phyloP scores from a whole-genome alignment of 1,140 invertebrate genomes.

The Colletes gigas region DNA sequence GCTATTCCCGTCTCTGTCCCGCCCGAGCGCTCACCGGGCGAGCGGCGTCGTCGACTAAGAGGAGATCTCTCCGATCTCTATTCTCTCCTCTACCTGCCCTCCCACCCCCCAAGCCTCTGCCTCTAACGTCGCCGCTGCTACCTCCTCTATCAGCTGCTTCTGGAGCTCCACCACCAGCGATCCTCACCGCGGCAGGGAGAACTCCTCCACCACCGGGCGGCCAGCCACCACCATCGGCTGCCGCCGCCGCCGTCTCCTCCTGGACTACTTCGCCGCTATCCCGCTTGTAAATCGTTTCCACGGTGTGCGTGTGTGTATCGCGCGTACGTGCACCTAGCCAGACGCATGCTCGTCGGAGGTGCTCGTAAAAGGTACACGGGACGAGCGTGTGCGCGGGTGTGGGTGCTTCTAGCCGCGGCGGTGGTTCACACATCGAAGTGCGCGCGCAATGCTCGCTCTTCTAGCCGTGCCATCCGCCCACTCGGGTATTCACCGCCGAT shows the following conservation, averaged over 20 bases:
- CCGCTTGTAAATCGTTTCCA: conserved; percentile 55
- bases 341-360: conserved; percentile 55
- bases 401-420: conserved; percentile 1
- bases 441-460: conserved; percentile 60
- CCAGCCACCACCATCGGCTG: conserved; percentile 4
- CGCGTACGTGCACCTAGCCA: conserved; percentile 33
- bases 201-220: conserved; percentile 29
- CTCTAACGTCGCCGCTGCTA: neutral
- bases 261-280: conserved; percentile 42
- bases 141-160: conserved; percentile 34
- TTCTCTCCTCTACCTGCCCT: conserved; percentile 41
- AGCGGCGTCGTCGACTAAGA: conserved; percentile 47
- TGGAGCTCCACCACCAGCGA: conserved; percentile 41
- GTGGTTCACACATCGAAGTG: conserved; percentile 45
- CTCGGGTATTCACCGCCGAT: conserved; percentile 56
- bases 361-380: conserved; percentile 19
- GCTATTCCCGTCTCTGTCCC: conserved; percentile 12
- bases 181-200: conserved; percentile 44
- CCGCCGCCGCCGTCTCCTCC: conserved; percentile 20
- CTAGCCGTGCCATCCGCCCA: conserved; percentile 58
- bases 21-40: neutral
- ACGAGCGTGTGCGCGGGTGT: neutral
- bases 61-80: conserved; percentile 62
- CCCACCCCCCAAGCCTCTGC: conserved; percentile 5
- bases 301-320: conserved; percentile 25